Base-by-base conservation (phyloP, 2,888 invertebrate genomes). In the Alloscopus bannaensis region DNA sequence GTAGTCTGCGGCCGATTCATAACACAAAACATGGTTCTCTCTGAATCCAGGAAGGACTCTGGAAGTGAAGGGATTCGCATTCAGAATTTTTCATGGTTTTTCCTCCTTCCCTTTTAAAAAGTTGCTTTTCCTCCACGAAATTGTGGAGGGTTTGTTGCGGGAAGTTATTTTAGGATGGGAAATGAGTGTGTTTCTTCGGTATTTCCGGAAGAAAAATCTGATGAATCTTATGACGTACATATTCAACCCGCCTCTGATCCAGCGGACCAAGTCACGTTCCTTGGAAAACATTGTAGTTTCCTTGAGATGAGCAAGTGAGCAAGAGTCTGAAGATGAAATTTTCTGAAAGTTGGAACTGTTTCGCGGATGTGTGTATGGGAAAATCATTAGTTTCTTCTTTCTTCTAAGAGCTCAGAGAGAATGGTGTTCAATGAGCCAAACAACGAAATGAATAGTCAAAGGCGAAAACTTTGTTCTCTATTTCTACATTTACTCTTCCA, bases 341-440 rank as follows among this genome's bases (percentile, higher is more conserved):
- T 13, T 13, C 36, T 13, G 36, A 6, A 36, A 36, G 6, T 36
- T 36, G 8, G 36, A 36, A 36, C 6, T 8, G 8, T 36, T 36
- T 36, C 36, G 36, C 13, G 13, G 6, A 36, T 36, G 13, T 36
- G 13, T 36, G 36, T 36, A 36, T 36, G 36, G 8, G 13, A 36
- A 13, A 36, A 36, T 8, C 36, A 8, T 13, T 8, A 36, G 36
- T 36, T 36, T 36, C 36, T 13, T 36, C 6, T 36, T 36, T 13
- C 6, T 36, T 36, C 36, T 36, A 36, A 36, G 36, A 36, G 36
- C 13, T 36, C 36, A 36, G 36, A 8, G 36, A 6, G 6, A 36
- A n/a, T n/a, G n/a, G 45, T 45, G 45, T 45, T 45, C 45, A 45
- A 45, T 45, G 45, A 45, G 45, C n/a, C 45, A 45, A 45, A 45